Base-by-base conservation (phyloP, 2,113 vertebrate genomes). In the Symphodus melops region DNA sequence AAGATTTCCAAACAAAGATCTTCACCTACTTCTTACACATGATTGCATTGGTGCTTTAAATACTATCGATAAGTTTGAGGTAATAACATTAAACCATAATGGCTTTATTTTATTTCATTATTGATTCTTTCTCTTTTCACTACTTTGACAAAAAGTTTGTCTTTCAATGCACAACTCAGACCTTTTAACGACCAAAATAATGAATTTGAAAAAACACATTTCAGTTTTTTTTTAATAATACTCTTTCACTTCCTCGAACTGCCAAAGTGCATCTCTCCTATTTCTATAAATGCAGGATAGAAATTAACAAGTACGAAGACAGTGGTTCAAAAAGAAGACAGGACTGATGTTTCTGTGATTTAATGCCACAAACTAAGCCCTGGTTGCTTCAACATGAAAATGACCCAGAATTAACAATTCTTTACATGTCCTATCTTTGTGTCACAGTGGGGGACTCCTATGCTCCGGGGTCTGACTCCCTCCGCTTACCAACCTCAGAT, bases 401-500 rank as follows among this genome's bases (percentile, higher is more conserved):
- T 59, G 4, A 36, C 25, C 75, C 21, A 7, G 55, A 59, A 37
- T 52, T 46, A 61, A 28, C 61, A 42, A 61, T 82, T 83, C 60
- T 69, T 68, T 33, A 20, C 60, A 71, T 55, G 60, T 36, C 62
- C 42, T 70, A 58, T 74, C 37, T 44, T 46, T 52, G 79, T 74
- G 60, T 77, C 63, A 77, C 64, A 60, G 68, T 14, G 28, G 69
- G 83, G 57, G 53, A 28, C 58, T 78, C 74, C 59, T 83, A 2
- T 51, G 84, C 79, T 89, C 65, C 51, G 7, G 42, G 25, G 53
- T 57, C 76, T 67, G 79, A 83, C 79, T 83, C 44, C 64, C 77
- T 81, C 49, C 88, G 82, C 73, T 87, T 80, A 79, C 83, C 82
- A 81, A 80, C 77, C 39, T 37, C 48, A 70, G 75, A 74, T 92